Evolutionary conservation across 1,140 invertebrate species (phyloP).

Genomic region (Steinernema feltiae): DNA sequence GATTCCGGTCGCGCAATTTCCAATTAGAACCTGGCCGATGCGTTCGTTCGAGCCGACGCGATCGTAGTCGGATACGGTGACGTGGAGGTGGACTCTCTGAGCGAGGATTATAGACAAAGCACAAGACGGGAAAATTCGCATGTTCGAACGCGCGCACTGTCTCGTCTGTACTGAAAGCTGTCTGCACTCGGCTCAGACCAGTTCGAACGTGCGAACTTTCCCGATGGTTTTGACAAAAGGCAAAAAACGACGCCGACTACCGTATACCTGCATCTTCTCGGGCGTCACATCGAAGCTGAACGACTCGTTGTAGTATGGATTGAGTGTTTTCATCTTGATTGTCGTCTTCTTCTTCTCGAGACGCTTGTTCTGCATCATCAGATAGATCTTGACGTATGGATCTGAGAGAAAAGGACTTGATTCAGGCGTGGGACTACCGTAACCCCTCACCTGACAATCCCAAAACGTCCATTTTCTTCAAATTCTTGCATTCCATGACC

Average conservation of each 20-base stretch:
- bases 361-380: constrained; percentile 64
- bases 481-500: constrained; percentile 72
- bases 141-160: too few species aligned
- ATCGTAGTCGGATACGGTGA: constrained; percentile 63
- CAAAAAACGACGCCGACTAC: too few species aligned
- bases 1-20: constrained; percentile 65
- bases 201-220: too few species aligned
- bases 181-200: too few species aligned
- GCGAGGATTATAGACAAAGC: too few species aligned
- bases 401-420: constrained; percentile 60
- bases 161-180: too few species aligned
- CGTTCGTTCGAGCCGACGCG: constrained; percentile 79
- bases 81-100: constrained; percentile 54
- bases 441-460: constrained; percentile 69
- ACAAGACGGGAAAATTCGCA: too few species aligned
- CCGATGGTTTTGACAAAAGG: too few species aligned
- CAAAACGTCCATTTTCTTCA: constrained; percentile 76
- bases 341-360: constrained; percentile 67
- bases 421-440: not conserved
- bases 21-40: constrained; percentile 76
- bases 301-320: constrained; percentile 66
- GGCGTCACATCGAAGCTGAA: constrained; percentile 66
- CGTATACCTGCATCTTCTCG: constrained; percentile 73
- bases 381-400: constrained; percentile 66
- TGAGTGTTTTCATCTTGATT: constrained; percentile 64